Evolutionary conservation across 2,113 vertebrate species (phyloP), one percentile per base, ranked within the genome.

Genomic region (Apteryx owenii): DNA sequence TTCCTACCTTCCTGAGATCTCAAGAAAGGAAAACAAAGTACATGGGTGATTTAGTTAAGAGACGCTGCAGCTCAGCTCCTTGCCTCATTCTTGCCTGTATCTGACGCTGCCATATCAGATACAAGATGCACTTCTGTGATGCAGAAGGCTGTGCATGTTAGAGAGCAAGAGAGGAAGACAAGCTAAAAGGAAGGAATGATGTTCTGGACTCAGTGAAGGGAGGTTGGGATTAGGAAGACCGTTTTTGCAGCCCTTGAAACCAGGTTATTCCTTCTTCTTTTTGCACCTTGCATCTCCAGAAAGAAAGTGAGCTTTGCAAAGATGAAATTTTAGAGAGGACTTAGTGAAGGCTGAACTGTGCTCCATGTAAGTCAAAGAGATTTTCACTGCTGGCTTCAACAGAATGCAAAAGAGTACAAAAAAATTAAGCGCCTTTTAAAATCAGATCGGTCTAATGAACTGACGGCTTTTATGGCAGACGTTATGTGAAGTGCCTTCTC

Each of bases 91-190:
- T 7, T 87, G 36, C 31, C 76, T 94, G 80, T 85, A 78, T 42
- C 68, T 88, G 60, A 31, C 66, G 36, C 66, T 70, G 64, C 60
- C 36, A 26, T 53, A 89, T 60, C 18, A 85, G 65, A 68, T 54
- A 81, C 78, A 92, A 76, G 77, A 44, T 91, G 21, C 58, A 50
- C 16, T 88, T 83, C 51, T 85, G 54, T 77, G 75, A 66, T n/a
- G 36, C 5, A 72, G 42, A 76, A 85, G 69, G 7, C 58, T 68
- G 17, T 76, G 25, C 46, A 38, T 20, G 8, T 22, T 65, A 19
- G 29, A 0, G 0, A 78, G 40, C 2, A 2, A 64, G 54, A 89
- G 62, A n/a, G 25, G 42, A 75, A 72, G 15, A 53, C 38, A 78
- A 77, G 16, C 21, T 70, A 54, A 36, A 94, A 2, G 21, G 21